A percentile compares a stretch with the other conserved stretches of the same genome.
These are phyloP conservation scores for Paraescarpia echinospica DNA, from an alignment of 1,140 invertebrate species.

Conservation along the genomic window DNA sequence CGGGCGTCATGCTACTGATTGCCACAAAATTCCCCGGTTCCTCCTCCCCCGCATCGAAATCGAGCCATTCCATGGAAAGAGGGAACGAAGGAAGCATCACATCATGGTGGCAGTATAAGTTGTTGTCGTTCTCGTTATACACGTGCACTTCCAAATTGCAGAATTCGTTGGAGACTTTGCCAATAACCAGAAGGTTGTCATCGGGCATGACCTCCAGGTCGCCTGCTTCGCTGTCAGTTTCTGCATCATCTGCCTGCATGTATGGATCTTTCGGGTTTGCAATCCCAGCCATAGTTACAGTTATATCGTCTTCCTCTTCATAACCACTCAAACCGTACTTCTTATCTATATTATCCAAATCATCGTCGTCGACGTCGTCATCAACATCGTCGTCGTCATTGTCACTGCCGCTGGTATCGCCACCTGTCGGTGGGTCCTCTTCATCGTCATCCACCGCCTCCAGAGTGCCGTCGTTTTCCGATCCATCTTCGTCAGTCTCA, in stretches of 20 bases:
- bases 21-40: constrained; percentile 83
- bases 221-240: constrained; percentile 77
- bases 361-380: constrained; percentile 32
- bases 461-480: background rate
- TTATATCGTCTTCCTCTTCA: constrained; percentile 32
- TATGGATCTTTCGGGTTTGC: constrained; percentile 63
- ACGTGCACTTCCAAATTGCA: constrained; percentile 88
- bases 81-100: constrained; percentile 84
- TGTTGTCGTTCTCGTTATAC: constrained; percentile 84
- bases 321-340: constrained; percentile 61
- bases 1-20: constrained; percentile 85
- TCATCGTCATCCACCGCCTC: constrained; percentile 14
- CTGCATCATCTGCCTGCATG: constrained; percentile 64
- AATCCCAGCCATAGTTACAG: background rate
- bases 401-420: background rate
- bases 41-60: constrained; percentile 73
- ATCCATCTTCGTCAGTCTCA: constrained; percentile 17
- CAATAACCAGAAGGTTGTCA: constrained; percentile 90
- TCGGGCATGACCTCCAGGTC: constrained; percentile 81
- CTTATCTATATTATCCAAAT: constrained; percentile 44
- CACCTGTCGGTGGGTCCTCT: background rate
- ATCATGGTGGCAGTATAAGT: constrained; percentile 92
- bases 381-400: constrained; percentile 19
- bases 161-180: constrained; percentile 81
- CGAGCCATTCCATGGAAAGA: constrained; percentile 88